These are phyloP conservation scores for Drosophila lowei DNA, from an alignment of 1,140 invertebrate genomes.

Conservation along the genomic window DNA sequence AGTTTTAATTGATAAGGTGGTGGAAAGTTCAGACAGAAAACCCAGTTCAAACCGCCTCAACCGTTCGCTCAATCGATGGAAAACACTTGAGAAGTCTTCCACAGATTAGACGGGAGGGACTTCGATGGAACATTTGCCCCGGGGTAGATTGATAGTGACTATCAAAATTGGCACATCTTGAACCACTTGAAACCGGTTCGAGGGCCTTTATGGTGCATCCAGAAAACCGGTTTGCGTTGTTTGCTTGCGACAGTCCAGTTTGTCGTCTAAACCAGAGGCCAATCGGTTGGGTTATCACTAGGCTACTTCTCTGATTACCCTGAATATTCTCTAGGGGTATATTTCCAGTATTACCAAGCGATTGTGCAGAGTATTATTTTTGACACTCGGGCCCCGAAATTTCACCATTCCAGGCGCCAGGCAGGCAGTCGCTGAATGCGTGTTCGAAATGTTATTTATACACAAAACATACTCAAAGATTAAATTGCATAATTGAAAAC, in stretches of 20 bases:
- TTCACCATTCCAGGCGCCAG: constrained; percentile 8
- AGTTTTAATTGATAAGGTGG: constrained; percentile 30
- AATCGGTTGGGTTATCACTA: constrained; percentile 54
- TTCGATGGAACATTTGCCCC: constrained; percentile 34
- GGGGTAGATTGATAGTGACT: constrained; percentile 21
- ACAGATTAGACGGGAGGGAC: constrained; percentile 32
- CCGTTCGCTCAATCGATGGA: constrained; percentile 33
- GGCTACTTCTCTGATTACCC: constrained; percentile 20
- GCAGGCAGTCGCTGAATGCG: constrained; percentile 31
- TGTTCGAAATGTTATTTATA: constrained; percentile 33
- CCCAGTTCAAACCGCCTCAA: constrained; percentile 29
- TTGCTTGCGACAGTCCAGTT: constrained; percentile 16
- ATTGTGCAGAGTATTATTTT: constrained; percentile 9
- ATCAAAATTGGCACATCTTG: constrained; percentile 72
- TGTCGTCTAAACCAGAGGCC: constrained; percentile 36
- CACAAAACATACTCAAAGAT: constrained; percentile 2
- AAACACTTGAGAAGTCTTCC: constrained; percentile 31
- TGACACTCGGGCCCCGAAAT: constrained; percentile 26
- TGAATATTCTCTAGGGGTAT: background rate
- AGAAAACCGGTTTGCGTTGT: constrained; percentile 54
- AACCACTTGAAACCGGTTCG: constrained; percentile 62
- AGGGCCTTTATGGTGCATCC: constrained; percentile 6
- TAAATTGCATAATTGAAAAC: constrained; percentile 34
- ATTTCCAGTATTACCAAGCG: constrained; percentile 12
- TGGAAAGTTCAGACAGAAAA: constrained; percentile 25